Evolutionary conservation across 1,140 invertebrate genomes (phyloP).

Genomic region (Asbolus verrucosus): DNA sequence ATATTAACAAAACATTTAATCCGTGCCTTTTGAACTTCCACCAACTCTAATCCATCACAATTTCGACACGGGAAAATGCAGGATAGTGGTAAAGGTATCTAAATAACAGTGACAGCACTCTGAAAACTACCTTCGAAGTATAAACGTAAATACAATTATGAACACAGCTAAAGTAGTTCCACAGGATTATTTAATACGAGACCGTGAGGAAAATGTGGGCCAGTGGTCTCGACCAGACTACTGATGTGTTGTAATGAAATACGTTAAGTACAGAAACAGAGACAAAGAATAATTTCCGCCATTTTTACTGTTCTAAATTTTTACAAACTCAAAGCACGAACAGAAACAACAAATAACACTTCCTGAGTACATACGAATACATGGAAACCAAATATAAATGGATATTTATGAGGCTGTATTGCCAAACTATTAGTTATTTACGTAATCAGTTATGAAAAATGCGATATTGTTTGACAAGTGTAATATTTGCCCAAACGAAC

Average conservation of each 20-base stretch:
- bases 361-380: neutral
- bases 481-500: no score
- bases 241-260: slow-evolving; percentile 37
- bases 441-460: no score
- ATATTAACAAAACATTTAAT: slow-evolving; percentile 23
- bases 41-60: slow-evolving; percentile 30
- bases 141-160: slow-evolving; percentile 37
- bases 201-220: slow-evolving; percentile 21
- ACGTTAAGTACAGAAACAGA: slow-evolving; percentile 11
- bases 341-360: slow-evolving; percentile 1
- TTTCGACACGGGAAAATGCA: slow-evolving; percentile 21
- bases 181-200: slow-evolving; percentile 38
- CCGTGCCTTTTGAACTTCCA: slow-evolving; percentile 23
- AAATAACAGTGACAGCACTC: neutral
- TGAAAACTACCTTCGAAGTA: slow-evolving; percentile 8
- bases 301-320: slow-evolving; percentile 25
- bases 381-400: no score
- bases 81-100: no score
- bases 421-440: no score
- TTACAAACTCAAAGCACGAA: slow-evolving; percentile 33
- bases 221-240: slow-evolving; percentile 28
- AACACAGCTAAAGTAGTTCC: slow-evolving; percentile 24
- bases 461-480: no score
- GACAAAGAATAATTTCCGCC: slow-evolving; percentile 38
- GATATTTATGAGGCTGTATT: no score